Conservation (phyloP, 1,140 invertebrate genomes). For the Aphelinus certus region DNA sequence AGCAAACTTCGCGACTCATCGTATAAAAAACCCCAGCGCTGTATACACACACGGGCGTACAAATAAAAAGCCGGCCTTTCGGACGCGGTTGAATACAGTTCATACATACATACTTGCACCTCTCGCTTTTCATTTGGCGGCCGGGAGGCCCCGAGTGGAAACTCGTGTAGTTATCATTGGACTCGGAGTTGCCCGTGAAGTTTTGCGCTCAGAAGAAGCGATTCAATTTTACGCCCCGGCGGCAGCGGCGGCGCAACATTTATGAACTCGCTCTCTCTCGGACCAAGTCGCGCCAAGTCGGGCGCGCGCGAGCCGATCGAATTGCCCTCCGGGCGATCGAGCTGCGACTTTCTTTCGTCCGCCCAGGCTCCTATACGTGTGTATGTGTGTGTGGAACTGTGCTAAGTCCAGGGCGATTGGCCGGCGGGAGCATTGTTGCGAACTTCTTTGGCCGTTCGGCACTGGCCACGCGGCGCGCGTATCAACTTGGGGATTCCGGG, state of each 20-base stretch:
- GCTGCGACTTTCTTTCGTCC: background rate
- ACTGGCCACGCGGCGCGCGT: no score
- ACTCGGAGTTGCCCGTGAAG: background rate
- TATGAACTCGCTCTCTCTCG: background rate
- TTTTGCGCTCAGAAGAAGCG: background rate
- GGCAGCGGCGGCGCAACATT: background rate
- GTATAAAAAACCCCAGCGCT: background rate
- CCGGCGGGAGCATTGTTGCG: background rate
- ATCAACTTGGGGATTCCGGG: no score
- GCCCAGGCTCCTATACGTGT: background rate
- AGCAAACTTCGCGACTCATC: background rate
- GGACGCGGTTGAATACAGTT: no score
- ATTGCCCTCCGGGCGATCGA: background rate
- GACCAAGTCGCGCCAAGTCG: background rate
- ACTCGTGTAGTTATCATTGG: constrained; percentile 19
- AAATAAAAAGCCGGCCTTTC: no score
- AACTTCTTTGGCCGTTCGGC: background rate
- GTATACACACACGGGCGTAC: no score
- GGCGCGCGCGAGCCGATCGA: background rate
- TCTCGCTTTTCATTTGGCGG: background rate
- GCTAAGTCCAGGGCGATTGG: background rate
- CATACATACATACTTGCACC: no score
- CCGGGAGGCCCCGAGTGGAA: background rate
- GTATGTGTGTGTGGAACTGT: no score
- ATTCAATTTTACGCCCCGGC: constrained; percentile 23